Base-by-base conservation (phyloP, 2,888 invertebrate species). In the Digitonthophagus gazella region DNA sequence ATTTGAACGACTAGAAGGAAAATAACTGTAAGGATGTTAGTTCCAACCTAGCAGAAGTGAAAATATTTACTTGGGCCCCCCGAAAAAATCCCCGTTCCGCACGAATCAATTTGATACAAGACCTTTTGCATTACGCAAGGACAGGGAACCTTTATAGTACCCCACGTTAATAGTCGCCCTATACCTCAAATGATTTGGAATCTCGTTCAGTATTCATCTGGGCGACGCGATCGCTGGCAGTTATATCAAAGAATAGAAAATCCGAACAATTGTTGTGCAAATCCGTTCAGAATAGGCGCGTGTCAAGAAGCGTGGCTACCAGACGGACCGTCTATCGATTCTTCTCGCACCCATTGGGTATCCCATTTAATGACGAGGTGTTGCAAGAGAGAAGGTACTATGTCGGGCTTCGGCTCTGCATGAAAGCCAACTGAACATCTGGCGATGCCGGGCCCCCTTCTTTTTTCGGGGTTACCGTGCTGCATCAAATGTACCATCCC, bases 261-360 rank as follows among this genome's bases (percentile, higher is more conserved):
- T 80, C 79, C 80, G 74, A 71, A 71, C 77, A 74, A 81, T 81
- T 81, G 80, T 82, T 81, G 81, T 81, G 81, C 81, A 82, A 81
- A 82, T 81, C 79, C 76, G 73, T 75, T 75, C 76, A 75, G 72
- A 77, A 78, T 75, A 76, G 80, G 78, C 81, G 80, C 81, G 81
- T 81, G 81, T 79, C 81, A 76, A 74, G 78, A 78, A 81, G 79
- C 80, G 81, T 81, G 81, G 77, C 81, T 74, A 72, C 77, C 83
- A 76, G 84, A 82, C 81, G 83, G 81, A 80, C 80, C 81, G 79
- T 81, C 78, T 72, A 79, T 81, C 82, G 67, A 70, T 73, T 85
- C 75, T 85, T 65, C 64, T 76, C 73, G 67, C 56, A 67, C 67
- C 65, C 58, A 56, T 19, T 18, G 15, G 19, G 16, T 14, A 64